These are phyloP conservation scores for Prunella fulvescens DNA, from an alignment of 2,113 vertebrate species.

Conservation along the genomic window DNA sequence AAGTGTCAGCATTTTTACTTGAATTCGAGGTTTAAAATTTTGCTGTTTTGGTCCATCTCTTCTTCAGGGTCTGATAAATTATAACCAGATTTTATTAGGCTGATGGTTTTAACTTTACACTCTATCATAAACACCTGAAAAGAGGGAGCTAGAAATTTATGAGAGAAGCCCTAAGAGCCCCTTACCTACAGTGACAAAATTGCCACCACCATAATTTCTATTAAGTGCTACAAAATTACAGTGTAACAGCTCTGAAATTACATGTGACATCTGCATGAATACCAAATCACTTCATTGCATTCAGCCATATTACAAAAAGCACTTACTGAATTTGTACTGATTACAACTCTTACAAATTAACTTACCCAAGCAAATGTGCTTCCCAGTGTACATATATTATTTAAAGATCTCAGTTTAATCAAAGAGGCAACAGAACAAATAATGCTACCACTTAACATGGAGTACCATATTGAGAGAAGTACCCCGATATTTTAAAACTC, in stretches of 20 bases:
- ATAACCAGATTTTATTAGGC: neutral
- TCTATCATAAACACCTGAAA: constrained; percentile 45
- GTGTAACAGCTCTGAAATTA: constrained; percentile 70
- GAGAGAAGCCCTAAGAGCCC: constrained; percentile 41
- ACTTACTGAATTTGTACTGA: constrained; percentile 71
- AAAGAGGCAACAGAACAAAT: constrained; percentile 37
- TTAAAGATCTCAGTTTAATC: constrained; percentile 50
- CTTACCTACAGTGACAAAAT: constrained; percentile 66
- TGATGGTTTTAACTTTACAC: neutral
- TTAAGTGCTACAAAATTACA: constrained; percentile 70
- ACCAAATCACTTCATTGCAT: constrained; percentile 64
- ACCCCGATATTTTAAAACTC: neutral
- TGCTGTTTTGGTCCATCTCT: neutral
- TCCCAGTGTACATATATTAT: constrained; percentile 43
- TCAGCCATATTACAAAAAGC: constrained; percentile 66
- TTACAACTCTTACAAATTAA: constrained; percentile 71
- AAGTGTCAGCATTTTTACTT: neutral
- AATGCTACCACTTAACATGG: neutral
- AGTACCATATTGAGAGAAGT: neutral
- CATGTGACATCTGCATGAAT: constrained; percentile 71
- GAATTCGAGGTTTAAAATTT: neutral
- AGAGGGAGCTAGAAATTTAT: constrained; percentile 38
- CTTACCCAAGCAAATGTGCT: constrained; percentile 18
- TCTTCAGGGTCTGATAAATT: neutral
- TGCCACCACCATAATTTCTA: constrained; percentile 62